A percentile compares a stretch with the other conserved stretches of the same genome.
phyloP scores from a whole-genome alignment of 2,113 vertebrate species.

The Coreoperca whiteheadi region DNA sequence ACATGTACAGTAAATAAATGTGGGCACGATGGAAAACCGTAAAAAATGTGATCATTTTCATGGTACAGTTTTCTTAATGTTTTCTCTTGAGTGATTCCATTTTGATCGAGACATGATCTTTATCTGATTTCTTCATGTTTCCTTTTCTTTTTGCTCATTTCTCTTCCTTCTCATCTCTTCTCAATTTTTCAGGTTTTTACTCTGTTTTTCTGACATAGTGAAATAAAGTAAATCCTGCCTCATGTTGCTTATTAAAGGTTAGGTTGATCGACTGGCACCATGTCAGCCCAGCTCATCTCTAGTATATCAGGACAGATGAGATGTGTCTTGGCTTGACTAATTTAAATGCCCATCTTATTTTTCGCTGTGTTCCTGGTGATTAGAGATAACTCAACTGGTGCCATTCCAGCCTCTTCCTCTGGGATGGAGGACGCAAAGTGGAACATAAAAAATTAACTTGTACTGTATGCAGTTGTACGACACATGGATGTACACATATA shows the following conservation, averaged over 20 bases:
- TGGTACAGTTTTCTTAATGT: background rate
- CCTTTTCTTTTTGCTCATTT: background rate
- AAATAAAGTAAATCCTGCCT: conserved; percentile 26
- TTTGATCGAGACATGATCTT: conserved; percentile 13
- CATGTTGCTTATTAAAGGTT: conserved; percentile 44
- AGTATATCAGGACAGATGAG: conserved; percentile 47
- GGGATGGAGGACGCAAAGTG: background rate
- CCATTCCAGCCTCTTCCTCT: background rate
- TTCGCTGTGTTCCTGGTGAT: conserved; percentile 37
- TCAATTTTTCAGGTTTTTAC: background rate
- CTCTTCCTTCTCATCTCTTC: background rate
- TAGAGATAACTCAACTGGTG: conserved; percentile 25
- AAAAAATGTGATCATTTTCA: conserved; percentile 22
- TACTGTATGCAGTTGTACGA: background rate
- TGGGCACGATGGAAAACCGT: background rate
- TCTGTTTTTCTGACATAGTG: conserved; percentile 9
- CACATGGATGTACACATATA: background rate
- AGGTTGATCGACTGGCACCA: conserved; percentile 23
- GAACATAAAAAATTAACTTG: background rate
- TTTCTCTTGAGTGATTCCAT: conserved; percentile 28
- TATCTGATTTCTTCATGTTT: conserved; percentile 29
- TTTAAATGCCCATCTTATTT: conserved; percentile 47
- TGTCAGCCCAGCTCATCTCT: conserved; percentile 33
- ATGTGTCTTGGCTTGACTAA: conserved; percentile 35
- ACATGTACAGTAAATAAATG: conserved; percentile 3